Conservation (phyloP, 1,140 invertebrate species). For the Proctacanthus coquilletti region DNA sequence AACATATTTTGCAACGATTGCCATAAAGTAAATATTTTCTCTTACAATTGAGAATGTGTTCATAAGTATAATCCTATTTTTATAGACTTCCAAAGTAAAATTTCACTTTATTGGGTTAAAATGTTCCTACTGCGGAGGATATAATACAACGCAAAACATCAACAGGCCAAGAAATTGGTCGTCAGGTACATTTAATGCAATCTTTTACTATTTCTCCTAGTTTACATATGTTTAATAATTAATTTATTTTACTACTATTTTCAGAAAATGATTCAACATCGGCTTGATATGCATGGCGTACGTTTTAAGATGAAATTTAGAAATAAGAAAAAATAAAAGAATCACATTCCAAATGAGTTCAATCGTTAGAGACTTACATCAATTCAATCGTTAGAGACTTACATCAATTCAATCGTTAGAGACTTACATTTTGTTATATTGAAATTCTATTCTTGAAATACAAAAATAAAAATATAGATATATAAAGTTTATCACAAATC, state of each 20-base stretch:
- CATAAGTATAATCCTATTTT: constrained; percentile 11
- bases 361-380: no score
- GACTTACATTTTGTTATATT: no score
- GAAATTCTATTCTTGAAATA: no score
- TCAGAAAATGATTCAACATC: constrained; percentile 22
- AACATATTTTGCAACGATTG: constrained; percentile 78
- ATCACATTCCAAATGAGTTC: no score
- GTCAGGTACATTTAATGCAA: background rate
- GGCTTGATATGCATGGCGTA: no score
- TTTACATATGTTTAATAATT: background rate
- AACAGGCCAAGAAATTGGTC: constrained; percentile 14
- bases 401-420: no score
- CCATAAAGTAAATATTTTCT: constrained; percentile 53
- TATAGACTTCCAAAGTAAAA: constrained; percentile 57
- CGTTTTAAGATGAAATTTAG: no score
- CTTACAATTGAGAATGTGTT: no score
- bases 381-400: no score
- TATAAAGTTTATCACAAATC: no score
- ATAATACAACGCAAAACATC: constrained; percentile 59
- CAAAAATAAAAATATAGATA: no score
- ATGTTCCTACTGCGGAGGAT: constrained; percentile 67
- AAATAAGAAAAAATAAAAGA: no score
- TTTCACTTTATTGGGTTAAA: constrained; percentile 77
- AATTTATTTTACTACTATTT: constrained; percentile 2
- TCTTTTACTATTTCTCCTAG: background rate